phyloP scores from a whole-genome alignment of 2,888 invertebrate genomes.

The Melanotus villosus region DNA sequence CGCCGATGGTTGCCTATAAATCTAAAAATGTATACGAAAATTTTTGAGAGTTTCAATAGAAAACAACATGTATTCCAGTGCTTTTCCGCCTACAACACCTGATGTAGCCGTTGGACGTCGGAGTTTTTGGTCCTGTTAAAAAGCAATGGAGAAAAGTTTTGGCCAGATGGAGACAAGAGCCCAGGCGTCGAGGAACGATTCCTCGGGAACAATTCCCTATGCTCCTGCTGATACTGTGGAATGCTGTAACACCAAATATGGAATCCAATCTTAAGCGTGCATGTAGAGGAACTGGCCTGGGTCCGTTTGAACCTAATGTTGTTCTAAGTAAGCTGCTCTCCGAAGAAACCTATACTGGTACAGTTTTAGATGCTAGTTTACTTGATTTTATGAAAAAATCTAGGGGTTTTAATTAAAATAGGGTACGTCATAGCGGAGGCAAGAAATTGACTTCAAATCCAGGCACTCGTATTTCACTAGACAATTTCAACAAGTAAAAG shows the following conservation, averaged over 20 bases:
- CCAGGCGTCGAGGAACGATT: slow-evolving; percentile 31
- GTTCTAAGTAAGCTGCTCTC: slow-evolving; percentile 25
- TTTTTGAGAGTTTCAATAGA: slow-evolving; percentile 39
- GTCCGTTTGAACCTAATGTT: slow-evolving; percentile 35
- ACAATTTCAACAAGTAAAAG: neutral
- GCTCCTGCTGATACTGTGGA: slow-evolving; percentile 30
- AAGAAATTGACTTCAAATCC: neutral
- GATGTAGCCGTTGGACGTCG: slow-evolving; percentile 25
- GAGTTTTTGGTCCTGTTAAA: slow-evolving; percentile 20
- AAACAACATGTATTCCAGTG: slow-evolving; percentile 36
- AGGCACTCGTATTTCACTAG: neutral
- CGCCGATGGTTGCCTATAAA: slow-evolving; percentile 60
- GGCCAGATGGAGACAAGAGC: slow-evolving; percentile 37
- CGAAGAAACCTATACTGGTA: slow-evolving; percentile 7
- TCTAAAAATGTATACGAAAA: slow-evolving; percentile 34
- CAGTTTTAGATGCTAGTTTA: slow-evolving; percentile 19
- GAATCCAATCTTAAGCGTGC: slow-evolving; percentile 23
- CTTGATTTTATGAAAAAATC: slow-evolving; percentile 25
- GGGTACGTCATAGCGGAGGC: neutral
- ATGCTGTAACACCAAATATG: slow-evolving; percentile 27
- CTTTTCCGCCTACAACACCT: slow-evolving; percentile 35
- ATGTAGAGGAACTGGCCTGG: slow-evolving; percentile 34
- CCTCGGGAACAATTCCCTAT: slow-evolving; percentile 40
- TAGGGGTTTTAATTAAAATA: slow-evolving; percentile 16
- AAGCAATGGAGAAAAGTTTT: slow-evolving; percentile 26